A percentile compares a stretch with the other conserved stretches of the same genome.
These are phyloP conservation scores for Noctilio leporinus DNA, from an alignment of 2,113 vertebrate species.

Conservation along the genomic window DNA sequence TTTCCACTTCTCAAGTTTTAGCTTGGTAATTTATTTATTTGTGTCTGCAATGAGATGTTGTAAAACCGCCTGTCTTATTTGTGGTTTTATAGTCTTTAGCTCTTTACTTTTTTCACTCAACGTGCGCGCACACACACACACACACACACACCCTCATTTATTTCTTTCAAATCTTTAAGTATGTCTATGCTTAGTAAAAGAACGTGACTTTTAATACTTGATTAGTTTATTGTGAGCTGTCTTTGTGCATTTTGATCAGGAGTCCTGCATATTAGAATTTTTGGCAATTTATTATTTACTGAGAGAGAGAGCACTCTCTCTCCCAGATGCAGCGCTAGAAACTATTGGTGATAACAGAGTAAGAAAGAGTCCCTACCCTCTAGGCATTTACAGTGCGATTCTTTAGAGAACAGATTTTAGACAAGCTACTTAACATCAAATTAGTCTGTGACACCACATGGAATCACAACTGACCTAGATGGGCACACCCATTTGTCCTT, in stretches of 20 bases:
- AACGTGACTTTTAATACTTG: background rate
- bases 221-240: background rate
- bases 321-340: background rate
- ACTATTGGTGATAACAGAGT: background rate
- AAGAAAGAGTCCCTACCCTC: background rate
- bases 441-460: slow-evolving; percentile 24
- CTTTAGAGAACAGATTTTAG: slow-evolving; percentile 8
- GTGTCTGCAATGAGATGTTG: background rate
- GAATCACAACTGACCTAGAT: slow-evolving; percentile 48
- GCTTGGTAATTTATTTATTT: background rate
- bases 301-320: background rate
- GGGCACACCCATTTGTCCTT: slow-evolving; percentile 29
- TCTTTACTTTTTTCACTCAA: background rate
- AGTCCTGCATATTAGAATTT: background rate
- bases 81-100: background rate
- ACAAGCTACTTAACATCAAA: slow-evolving; percentile 50
- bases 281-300: background rate
- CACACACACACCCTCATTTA: background rate
- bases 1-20: background rate
- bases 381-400: background rate
- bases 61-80: background rate
- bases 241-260: background rate
- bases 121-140: background rate
- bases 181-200: background rate
- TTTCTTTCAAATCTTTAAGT: background rate